phyloP scores from a whole-genome alignment of 2,888 invertebrate species.

The Exocentrus adspersus region DNA sequence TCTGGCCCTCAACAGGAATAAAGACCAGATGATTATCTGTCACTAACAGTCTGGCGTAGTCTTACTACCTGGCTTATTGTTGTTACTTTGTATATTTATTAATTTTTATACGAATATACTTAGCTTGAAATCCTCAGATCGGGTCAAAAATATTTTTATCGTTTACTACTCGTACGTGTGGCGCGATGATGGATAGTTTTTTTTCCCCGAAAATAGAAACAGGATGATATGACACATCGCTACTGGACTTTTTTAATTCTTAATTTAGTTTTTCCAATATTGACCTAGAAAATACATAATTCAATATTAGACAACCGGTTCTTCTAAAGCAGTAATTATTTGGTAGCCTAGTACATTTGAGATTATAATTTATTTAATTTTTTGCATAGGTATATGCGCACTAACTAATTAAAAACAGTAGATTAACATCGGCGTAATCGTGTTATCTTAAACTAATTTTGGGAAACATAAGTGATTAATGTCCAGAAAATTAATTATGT shows the following conservation, averaged over 20 bases:
- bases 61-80: neutral
- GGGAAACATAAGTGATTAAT: conserved; percentile 7
- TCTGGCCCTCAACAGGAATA: conserved; percentile 16
- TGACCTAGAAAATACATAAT: conserved; percentile 20
- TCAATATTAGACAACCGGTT: conserved; percentile 20
- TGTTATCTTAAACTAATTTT: conserved; percentile 5
- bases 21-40: conserved; percentile 13
- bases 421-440: conserved; percentile 1
- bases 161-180: conserved; percentile 18
- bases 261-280: conserved; percentile 23
- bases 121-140: no score
- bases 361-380: conserved; percentile 23
- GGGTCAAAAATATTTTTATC: conserved; percentile 10
- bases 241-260: conserved; percentile 13
- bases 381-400: neutral
- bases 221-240: conserved; percentile 14
- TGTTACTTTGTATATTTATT: no score
- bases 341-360: neutral
- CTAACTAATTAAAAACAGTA: conserved; percentile 9
- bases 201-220: neutral
- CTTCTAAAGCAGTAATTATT: conserved; percentile 16
- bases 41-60: no score
- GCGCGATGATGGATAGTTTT: no score
- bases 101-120: no score
- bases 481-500: conserved; percentile 6